These are phyloP conservation scores for Drosophila gaucha DNA, from an alignment of 2,888 invertebrate species.

Conservation along the genomic window DNA sequence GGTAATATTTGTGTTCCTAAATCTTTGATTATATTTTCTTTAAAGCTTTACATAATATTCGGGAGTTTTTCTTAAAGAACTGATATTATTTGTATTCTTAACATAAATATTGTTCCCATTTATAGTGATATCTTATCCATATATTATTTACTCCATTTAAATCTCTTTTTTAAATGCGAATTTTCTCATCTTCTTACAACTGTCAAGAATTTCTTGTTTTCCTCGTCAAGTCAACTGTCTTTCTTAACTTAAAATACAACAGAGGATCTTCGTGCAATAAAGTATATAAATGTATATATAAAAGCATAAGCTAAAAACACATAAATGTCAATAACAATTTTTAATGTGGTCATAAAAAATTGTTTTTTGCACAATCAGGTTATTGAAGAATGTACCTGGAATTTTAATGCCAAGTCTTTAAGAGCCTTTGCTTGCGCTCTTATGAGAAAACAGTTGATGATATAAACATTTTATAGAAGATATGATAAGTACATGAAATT, in stretches of 20 bases:
- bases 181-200: neutral
- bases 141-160: too few relatives aligned
- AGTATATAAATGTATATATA: neutral
- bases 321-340: neutral
- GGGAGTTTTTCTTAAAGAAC: too few relatives aligned
- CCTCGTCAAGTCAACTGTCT: neutral
- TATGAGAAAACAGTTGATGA: neutral
- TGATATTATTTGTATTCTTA: too few relatives aligned
- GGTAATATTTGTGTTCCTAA: neutral
- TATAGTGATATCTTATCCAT: too few relatives aligned
- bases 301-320: neutral
- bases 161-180: neutral
- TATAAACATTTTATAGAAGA: constrained; percentile 2
- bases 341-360: neutral
- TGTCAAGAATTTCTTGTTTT: neutral
- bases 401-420: constrained; percentile 6
- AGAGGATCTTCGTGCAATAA: neutral
- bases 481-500: neutral
- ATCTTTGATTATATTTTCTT: too few relatives aligned
- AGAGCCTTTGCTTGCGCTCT: neutral
- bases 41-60: too few relatives aligned
- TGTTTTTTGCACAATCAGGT: neutral
- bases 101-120: too few relatives aligned
- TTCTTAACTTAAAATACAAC: too few relatives aligned
- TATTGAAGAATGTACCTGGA: neutral